phyloP scores from a whole-genome alignment of 2,113 vertebrate species.

The Onychostoma macrolepis region DNA sequence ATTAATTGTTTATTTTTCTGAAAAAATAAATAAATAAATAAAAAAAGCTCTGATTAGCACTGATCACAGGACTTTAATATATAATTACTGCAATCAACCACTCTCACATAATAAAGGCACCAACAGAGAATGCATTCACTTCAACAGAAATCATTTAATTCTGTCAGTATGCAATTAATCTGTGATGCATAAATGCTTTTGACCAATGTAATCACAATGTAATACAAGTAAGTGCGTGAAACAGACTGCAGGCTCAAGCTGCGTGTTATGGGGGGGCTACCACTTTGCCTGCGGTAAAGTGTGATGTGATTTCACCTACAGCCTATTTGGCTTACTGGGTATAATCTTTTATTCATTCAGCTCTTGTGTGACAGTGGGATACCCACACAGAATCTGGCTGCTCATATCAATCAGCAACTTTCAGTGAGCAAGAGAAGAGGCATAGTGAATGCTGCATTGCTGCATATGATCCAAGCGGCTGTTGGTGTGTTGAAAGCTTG shows the following conservation, averaged over 20 bases:
- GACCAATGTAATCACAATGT: not conserved
- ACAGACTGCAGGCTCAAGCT: not conserved
- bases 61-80: not conserved
- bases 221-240: not conserved
- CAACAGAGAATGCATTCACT: slow-evolving; percentile 8
- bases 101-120: slow-evolving; percentile 3
- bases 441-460: not conserved
- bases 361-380: slow-evolving; percentile 11
- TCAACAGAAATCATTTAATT: slow-evolving; percentile 13
- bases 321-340: slow-evolving; percentile 13
- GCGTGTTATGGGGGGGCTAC: not conserved
- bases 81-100: not conserved
- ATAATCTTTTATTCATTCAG: slow-evolving; percentile 26
- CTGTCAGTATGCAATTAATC: slow-evolving; percentile 7
- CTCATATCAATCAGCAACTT: slow-evolving; percentile 20
- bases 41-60: slow-evolving; percentile 10
- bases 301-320: slow-evolving; percentile 8
- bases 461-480: not conserved
- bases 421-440: not conserved
- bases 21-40: too few species aligned
- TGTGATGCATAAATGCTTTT: not conserved
- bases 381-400: not conserved
- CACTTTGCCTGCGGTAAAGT: not conserved
- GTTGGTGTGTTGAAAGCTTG: not conserved
- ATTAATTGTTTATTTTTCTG: not conserved